A percentile compares a stretch with the other conserved stretches of the same genome.
phyloP scores from a whole-genome alignment of 2,797 vertebrate species.

The Chaenodraco wilsoni region DNA sequence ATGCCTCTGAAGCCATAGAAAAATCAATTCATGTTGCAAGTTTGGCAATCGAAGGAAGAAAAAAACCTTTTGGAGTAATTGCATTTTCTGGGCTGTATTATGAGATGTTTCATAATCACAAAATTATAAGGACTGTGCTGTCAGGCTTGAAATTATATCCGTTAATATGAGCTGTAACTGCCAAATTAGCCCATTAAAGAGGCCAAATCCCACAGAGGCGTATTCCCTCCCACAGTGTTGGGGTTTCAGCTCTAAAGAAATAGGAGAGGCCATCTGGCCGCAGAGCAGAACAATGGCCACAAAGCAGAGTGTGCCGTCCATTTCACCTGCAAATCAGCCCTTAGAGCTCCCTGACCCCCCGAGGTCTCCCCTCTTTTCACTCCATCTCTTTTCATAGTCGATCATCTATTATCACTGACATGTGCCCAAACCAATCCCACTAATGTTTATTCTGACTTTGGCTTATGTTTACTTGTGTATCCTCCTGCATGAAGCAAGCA shows the following conservation, averaged over 20 bases:
- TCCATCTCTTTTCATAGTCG: conserved; percentile 57
- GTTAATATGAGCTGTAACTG: conserved; percentile 54
- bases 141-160: conserved; percentile 58
- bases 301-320: conserved; percentile 92
- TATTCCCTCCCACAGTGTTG: conserved; percentile 43
- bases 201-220: conserved; percentile 36
- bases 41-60: conserved; percentile 35
- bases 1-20: conserved; percentile 15
- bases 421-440: conserved; percentile 42
- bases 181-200: conserved; percentile 61
- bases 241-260: conserved; percentile 61
- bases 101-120: conserved; percentile 52
- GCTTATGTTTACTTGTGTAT: conserved; percentile 19
- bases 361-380: conserved; percentile 52
- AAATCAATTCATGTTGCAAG: conserved; percentile 43
- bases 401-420: conserved; percentile 48
- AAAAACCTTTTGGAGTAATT: conserved; percentile 42
- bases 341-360: conserved; percentile 80
- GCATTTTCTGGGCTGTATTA: conserved; percentile 51
- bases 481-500: not conserved
- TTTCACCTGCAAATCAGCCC: conserved; percentile 95
- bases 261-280: conserved; percentile 92
- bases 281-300: conserved; percentile 87
- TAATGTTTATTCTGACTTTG: conserved; percentile 36
- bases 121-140: conserved; percentile 35